Conservation (phyloP, 2,113 vertebrate genomes). For the Oncorhynchus mykiss region DNA sequence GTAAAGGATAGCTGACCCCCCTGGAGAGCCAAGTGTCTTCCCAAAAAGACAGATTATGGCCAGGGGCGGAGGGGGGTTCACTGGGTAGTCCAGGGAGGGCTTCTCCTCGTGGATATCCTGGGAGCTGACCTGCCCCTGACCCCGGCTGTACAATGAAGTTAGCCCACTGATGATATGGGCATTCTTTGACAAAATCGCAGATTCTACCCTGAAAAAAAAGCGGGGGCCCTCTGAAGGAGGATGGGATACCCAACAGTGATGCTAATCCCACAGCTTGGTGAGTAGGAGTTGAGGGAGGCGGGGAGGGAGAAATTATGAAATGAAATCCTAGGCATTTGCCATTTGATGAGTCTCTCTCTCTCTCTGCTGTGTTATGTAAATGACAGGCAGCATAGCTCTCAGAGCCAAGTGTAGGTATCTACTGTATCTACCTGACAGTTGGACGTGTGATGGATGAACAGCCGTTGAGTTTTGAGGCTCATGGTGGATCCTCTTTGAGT, state of each 20-base stretch:
- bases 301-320: not conserved
- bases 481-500: slow-evolving; percentile 18
- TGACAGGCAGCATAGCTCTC: not conserved
- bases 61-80: not conserved
- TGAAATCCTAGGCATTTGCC: not conserved
- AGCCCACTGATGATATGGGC: slow-evolving; percentile 15
- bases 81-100: not conserved
- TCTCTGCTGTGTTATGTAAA: slow-evolving; percentile 6
- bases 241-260: slow-evolving; percentile 12
- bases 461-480: slow-evolving; percentile 61
- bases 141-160: slow-evolving; percentile 13
- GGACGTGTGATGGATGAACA: slow-evolving; percentile 51
- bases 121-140: slow-evolving; percentile 22
- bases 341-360: not conserved
- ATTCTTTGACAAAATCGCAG: slow-evolving; percentile 27
- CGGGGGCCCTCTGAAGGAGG: slow-evolving; percentile 18
- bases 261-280: not conserved
- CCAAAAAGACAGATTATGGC: slow-evolving; percentile 1
- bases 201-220: not conserved
- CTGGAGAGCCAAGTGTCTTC: slow-evolving; percentile 18
- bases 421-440: slow-evolving; percentile 54
- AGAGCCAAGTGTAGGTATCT: not conserved
- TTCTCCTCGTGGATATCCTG: slow-evolving; percentile 4
- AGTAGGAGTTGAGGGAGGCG: not conserved
- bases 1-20: slow-evolving; percentile 26